Base-by-base conservation (phyloP, 1,140 invertebrate genomes). In the Nasonia vitripennis region DNA sequence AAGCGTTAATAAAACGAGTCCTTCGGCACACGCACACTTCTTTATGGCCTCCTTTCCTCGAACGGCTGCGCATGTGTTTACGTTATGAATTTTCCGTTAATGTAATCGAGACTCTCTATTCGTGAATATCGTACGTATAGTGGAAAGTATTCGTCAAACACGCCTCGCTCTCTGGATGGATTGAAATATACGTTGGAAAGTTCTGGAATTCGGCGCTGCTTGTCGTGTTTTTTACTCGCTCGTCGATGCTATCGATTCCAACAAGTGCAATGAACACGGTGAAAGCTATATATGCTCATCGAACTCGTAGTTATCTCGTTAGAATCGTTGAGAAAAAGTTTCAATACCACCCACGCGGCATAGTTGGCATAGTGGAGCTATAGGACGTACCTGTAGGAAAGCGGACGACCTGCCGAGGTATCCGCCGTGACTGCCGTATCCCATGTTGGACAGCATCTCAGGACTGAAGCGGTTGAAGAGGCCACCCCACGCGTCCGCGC, bases 381-480 rank as follows among this genome's bases (percentile, higher is more conserved):
- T 27, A 27, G 0, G 27, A 27, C 37, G 89, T 93, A 95, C 95
- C 92, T 95, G 94, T 45, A 95, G 88, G 84, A 94, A 93, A 55
- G 94, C 93, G 34, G 94, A 91, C 20, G 92, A 91, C 88, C 94
- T 92, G 86, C 92, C 91, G n/a, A 92, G 91, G 79, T 93, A 93
- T 41, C 94, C 94, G 10, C 95, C 94, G 87, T 95, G 95, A 12
- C 95, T 94, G 0, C 96, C 96, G 86, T 97, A 96, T 23, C 96
- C 96, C 90, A 97, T 94, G 91, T 97, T 97, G 67, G 95, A 95
- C 9, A 97, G 93, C 95, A 97, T 96, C 92, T 97, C 97, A 0
- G 96, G 96, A 88, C 96, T 97, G 92, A 97, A 97, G 81, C 97
- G 95, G 91, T 97, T 97, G 92, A 97, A 97, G 11, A 97, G 94